Percentiles rank a stretch among this genome's conserved stretches.
phyloP scores from a whole-genome alignment of 2,888 invertebrate genomes.

The Agriopis leucophaearia region DNA sequence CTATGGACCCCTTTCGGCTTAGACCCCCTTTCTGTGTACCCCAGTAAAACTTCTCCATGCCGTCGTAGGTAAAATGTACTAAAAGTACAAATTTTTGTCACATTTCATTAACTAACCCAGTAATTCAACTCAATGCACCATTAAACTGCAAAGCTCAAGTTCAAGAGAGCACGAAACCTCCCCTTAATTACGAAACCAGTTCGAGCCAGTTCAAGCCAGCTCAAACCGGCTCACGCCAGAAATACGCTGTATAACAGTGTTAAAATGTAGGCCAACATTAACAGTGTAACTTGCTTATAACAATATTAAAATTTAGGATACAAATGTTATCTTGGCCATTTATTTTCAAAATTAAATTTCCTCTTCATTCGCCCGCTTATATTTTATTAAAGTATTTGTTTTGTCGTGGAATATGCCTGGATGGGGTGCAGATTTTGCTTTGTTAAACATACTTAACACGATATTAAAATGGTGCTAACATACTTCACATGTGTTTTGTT shows the following conservation, averaged over 20 bases:
- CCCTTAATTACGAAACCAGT: constrained; percentile 22
- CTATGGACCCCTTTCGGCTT: too few species aligned
- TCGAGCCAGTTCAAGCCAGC: constrained; percentile 7
- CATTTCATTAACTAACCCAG: constrained; percentile 32
- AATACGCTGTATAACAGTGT: constrained; percentile 23
- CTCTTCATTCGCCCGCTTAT: constrained; percentile 28
- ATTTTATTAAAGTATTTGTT: constrained; percentile 32
- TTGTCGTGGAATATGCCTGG: constrained; percentile 11
- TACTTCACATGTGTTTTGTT: not conserved
- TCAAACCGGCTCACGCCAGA: constrained; percentile 26
- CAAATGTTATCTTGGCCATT: constrained; percentile 38
- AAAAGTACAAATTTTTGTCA: constrained; percentile 1
- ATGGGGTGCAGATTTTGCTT: constrained; percentile 4
- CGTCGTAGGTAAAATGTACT: constrained; percentile 1
- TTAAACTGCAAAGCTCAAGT: constrained; percentile 38
- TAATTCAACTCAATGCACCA: constrained; percentile 30
- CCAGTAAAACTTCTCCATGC: too few species aligned
- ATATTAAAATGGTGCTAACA: not conserved
- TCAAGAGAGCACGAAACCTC: constrained; percentile 27
- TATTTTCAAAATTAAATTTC: constrained; percentile 41
- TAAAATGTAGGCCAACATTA: constrained; percentile 32
- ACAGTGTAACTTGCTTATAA: constrained; percentile 36
- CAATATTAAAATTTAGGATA: constrained; percentile 44
- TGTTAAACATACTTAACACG: not conserved
- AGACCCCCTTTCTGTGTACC: too few species aligned